Conservation (phyloP, 2,797 vertebrate species). For the Pseudopleuronectes americanus region DNA sequence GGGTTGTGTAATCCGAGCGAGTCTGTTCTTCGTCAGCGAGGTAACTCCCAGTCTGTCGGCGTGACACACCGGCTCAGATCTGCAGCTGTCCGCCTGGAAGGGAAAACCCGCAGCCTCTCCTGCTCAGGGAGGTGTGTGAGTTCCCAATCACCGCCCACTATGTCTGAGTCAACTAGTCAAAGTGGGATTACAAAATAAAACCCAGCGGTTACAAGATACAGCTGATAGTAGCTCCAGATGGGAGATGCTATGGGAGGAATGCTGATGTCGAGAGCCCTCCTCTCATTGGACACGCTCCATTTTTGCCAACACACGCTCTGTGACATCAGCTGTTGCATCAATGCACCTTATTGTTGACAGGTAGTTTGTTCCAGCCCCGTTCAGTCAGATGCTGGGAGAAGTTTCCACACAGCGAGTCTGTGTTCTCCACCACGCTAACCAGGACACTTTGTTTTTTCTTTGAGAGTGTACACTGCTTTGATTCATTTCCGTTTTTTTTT, state of each 20-base stretch:
- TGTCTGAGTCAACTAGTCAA: constrained; percentile 7
- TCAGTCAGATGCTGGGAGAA: constrained; percentile 10
- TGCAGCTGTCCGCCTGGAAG: constrained; percentile 33
- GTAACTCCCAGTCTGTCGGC: constrained; percentile 63
- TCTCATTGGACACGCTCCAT: background rate
- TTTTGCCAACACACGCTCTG: constrained; percentile 5
- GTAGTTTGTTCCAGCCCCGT: background rate
- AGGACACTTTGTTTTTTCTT: constrained; percentile 10
- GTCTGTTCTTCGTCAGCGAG: constrained; percentile 51
- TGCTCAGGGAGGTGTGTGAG: constrained; percentile 20
- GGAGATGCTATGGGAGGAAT: constrained; percentile 12
- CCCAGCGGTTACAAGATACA: background rate
- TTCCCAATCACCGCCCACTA: background rate
- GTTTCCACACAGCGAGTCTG: constrained; percentile 13
- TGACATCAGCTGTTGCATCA: constrained; percentile 13
- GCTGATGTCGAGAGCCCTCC: constrained; percentile 4
- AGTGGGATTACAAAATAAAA: constrained; percentile 36
- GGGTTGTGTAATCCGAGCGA: background rate
- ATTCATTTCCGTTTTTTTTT: background rate
- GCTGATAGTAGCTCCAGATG: constrained; percentile 7
- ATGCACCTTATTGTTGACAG: constrained; percentile 3
- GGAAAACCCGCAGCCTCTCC: constrained; percentile 26
- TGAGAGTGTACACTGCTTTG: background rate
- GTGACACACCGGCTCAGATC: constrained; percentile 50
- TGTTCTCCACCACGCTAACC: background rate